These are phyloP conservation scores for Diaprepes abbreviatus DNA, from an alignment of 2,888 invertebrate genomes.

Conservation along the genomic window DNA sequence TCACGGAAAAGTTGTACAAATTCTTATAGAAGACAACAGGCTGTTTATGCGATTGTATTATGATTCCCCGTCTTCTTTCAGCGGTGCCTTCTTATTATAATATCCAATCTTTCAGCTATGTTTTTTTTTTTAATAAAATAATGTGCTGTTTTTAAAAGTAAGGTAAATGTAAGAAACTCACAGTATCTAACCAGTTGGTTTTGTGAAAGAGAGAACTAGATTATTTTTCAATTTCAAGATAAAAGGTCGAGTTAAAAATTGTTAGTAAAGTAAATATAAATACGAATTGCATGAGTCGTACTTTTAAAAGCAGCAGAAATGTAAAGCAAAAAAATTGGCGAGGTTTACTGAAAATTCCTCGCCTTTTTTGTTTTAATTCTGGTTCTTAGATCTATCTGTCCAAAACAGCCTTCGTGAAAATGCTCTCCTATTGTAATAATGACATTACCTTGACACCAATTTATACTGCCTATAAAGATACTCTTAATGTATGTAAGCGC, in stretches of 20 bases:
- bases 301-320: not conserved
- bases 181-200: not conserved
- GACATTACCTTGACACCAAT: not conserved
- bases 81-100: constrained; percentile 69
- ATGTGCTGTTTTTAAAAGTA: constrained; percentile 5
- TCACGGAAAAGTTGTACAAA: constrained; percentile 47
- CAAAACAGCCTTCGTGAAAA: constrained; percentile 16
- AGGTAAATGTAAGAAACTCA: not conserved
- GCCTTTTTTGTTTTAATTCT: constrained; percentile 6
- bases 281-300: no score
- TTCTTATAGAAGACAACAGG: constrained; percentile 51
- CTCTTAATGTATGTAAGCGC: not conserved
- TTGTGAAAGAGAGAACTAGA: no score
- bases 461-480: constrained; percentile 13
- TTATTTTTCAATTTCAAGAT: no score
- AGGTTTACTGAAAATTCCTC: not conserved
- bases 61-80: constrained; percentile 68
- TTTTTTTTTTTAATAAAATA: constrained; percentile 50
- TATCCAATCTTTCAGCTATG: constrained; percentile 65
- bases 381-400: constrained; percentile 19
- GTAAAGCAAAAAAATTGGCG: constrained; percentile 5
- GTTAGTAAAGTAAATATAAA: no score
- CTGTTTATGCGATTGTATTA: constrained; percentile 58
- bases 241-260: no score
- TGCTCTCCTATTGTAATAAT: not conserved